A percentile compares a stretch with the other conserved stretches of the same genome.
Evolutionary conservation across 1,140 invertebrate species (phyloP).

Genomic region (Lutraria rhynchaena): DNA sequence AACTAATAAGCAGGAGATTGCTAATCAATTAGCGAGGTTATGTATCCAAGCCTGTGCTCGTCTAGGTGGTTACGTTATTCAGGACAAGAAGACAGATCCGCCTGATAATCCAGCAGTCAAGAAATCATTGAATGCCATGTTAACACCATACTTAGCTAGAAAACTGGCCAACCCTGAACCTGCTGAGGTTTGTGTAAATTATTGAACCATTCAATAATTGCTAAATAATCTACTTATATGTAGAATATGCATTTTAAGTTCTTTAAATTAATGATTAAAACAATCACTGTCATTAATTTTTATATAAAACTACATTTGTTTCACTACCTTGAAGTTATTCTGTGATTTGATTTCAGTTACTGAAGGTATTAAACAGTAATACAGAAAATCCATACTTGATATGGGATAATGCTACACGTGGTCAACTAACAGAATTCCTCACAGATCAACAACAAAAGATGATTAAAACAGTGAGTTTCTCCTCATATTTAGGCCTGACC

Average conservation of each 20-base stretch:
- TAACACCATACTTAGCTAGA: constrained; percentile 94
- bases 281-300: not conserved
- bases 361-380: constrained; percentile 98
- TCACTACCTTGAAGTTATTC: no score
- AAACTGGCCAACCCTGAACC: constrained; percentile 88
- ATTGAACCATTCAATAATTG: not conserved
- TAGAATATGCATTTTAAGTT: not conserved
- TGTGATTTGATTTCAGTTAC: constrained; percentile 84
- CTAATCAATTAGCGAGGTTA: constrained; percentile 95
- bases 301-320: no score
- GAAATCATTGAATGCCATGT: constrained; percentile 88
- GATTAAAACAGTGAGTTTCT: constrained; percentile 81
- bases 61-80: constrained; percentile 86
- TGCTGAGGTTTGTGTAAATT: constrained; percentile 85
- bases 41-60: constrained; percentile 92
- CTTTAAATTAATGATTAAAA: not conserved
- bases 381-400: constrained; percentile 97
- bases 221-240: not conserved
- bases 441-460: constrained; percentile 87
- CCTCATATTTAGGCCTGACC: no score
- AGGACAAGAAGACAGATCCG: constrained; percentile 85
- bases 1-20: constrained; percentile 93
- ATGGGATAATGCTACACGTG: constrained; percentile 98
- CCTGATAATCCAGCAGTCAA: constrained; percentile 86
- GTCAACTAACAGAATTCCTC: constrained; percentile 95